Evolutionary conservation across 2,113 vertebrate genomes (phyloP), one percentile per base, ranked within the genome.

Genomic region (Podarcis raffonei): DNA sequence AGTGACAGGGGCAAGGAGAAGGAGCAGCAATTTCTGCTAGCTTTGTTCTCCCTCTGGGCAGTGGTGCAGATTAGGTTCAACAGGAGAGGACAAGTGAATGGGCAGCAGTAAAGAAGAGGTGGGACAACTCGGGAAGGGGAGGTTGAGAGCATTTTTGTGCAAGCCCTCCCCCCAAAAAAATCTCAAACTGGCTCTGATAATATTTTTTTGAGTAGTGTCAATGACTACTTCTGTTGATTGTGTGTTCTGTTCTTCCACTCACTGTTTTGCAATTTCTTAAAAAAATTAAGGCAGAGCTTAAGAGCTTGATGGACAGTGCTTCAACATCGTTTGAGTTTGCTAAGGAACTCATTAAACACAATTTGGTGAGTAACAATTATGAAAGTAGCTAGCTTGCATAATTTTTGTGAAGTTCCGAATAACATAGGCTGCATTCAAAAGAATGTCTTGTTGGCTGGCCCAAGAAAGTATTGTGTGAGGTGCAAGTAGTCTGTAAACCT

Each of bases 301-400:
- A 98, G 96, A 99, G 98, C 94, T 96, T 99, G 90, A 99, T 97
- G 65, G 98, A 99, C 93, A 98, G 96, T 83, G 97, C 98, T 57
- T 99, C 98, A 80, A 97, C 98, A 12, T 98, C 98, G 53, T 99
- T 99, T 95, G 98, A 99, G 95, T 99, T 99, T 96, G 99, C 98
- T 87, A 99, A 99, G 93, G 99, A 99, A 92, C 98, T 99, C 89
- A 99, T 99, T 96, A 97, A 97, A 88, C 99, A 99, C 96, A 99
- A 99, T 96, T 97, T 99, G 97, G 99, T 98, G 94, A 98, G 95
- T 96, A 94, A 1, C 25, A 84, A 90, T 90, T 32, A 22, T 59
- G 18, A 57, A 69, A 15, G n/a, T 20, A 23, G 4, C 3, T 72
- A 30, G 76, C 81, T 91, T 48, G 90, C 0, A 0, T 39, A 66